Evolutionary conservation across 2,113 vertebrate species (phyloP).

Genomic region (Gulo gulo): DNA sequence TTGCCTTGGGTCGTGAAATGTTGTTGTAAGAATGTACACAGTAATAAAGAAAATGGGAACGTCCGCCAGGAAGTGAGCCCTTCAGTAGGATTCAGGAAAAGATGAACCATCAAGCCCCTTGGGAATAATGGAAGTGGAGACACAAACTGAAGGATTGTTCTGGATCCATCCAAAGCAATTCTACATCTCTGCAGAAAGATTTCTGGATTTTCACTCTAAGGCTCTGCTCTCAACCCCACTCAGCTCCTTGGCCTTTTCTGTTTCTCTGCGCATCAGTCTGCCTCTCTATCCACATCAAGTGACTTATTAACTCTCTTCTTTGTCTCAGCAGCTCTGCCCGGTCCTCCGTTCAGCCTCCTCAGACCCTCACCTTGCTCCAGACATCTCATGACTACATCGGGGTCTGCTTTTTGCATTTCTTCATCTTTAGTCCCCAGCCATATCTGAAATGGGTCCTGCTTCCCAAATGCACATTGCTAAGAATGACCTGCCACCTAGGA

Average conservation of each 20-base stretch:
- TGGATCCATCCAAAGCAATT: not conserved
- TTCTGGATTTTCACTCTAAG: not conserved
- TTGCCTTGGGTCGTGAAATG: not conserved
- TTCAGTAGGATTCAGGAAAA: not conserved
- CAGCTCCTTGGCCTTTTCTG: not conserved
- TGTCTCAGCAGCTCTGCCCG: not conserved
- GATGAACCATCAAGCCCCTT: not conserved
- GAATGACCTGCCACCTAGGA: not conserved
- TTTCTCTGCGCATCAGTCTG: not conserved
- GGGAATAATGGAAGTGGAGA: not conserved
- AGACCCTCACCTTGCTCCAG: not conserved
- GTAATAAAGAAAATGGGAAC: conserved; percentile 7
- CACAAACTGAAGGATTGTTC: not conserved
- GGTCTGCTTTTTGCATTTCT: not conserved
- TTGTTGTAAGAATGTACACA: not conserved
- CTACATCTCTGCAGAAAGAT: not conserved
- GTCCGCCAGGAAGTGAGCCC: not conserved
- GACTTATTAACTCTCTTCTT: not conserved
- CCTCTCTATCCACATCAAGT: not conserved
- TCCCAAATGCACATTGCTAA: not conserved
- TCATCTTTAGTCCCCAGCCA: not conserved
- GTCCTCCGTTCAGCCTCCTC: not conserved
- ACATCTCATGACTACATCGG: not conserved
- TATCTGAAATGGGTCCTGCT: not conserved
- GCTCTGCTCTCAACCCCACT: not conserved